phyloP scores from a whole-genome alignment of 2,113 vertebrate genomes.

The Crocuta crocuta region DNA sequence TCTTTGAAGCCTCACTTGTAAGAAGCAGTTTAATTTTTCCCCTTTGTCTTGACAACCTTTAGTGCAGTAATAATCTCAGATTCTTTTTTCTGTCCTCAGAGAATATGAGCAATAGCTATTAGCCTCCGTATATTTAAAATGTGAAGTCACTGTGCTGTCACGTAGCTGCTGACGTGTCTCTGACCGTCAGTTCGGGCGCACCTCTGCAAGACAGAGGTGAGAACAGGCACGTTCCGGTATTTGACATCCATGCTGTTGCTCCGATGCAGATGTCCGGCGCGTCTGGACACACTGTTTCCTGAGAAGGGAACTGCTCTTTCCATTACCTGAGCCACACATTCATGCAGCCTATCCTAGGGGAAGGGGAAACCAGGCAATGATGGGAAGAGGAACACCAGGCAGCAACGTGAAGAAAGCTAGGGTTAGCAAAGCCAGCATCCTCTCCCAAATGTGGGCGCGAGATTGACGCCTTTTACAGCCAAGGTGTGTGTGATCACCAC shows the following conservation, averaged over 20 bases:
- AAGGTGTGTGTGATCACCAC: accelerated
- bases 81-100: background rate
- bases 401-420: background rate
- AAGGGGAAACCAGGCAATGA: background rate
- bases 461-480: background rate
- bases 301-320: background rate
- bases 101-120: background rate
- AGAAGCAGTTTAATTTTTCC: background rate
- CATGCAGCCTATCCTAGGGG: background rate
- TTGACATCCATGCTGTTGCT: no score
- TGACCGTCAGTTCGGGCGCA: background rate
- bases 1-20: background rate
- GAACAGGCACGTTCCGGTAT: accelerated
- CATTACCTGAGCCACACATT: accelerated
- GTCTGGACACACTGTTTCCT: accelerated
- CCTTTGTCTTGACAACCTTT: background rate
- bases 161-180: accelerated
- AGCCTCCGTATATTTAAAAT: no score
- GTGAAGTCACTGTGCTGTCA: background rate
- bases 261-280: accelerated
- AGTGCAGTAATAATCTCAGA: no score
- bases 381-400: no score
- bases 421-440: accelerated
- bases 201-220: background rate
- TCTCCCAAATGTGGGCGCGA: accelerated